phyloP scores from a whole-genome alignment of 1,140 invertebrate genomes.

The Pinna nobilis region DNA sequence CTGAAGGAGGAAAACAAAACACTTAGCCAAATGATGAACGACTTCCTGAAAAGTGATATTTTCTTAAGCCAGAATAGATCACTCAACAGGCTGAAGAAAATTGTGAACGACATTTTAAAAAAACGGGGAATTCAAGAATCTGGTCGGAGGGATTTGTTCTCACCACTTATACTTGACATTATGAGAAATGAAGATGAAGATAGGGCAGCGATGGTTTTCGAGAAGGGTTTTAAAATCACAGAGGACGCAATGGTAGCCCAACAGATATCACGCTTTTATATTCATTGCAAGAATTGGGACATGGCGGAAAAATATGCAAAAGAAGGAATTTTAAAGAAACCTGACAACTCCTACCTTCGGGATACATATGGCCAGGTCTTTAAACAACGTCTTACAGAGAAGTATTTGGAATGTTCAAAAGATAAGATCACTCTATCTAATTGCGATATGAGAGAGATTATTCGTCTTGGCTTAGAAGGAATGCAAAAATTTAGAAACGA shows the following conservation, averaged over 20 bases:
- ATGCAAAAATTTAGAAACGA: constrained; percentile 42
- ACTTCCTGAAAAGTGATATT: constrained; percentile 34
- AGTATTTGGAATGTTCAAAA: constrained; percentile 30
- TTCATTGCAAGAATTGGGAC: constrained; percentile 49
- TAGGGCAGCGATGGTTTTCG: constrained; percentile 36
- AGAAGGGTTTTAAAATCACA: constrained; percentile 41
- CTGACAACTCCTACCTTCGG: constrained; percentile 54
- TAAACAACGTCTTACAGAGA: constrained; percentile 39
- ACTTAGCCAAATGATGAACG: constrained; percentile 34
- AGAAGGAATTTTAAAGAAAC: constrained; percentile 35
- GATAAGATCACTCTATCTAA: neutral
- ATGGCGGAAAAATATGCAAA: constrained; percentile 45
- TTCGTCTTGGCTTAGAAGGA: constrained; percentile 31
- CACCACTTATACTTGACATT: constrained; percentile 43
- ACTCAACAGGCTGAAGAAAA: constrained; percentile 29
- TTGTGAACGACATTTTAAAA: constrained; percentile 46
- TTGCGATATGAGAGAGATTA: constrained; percentile 10
- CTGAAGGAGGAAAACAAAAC: constrained; percentile 14
- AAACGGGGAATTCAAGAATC: constrained; percentile 31
- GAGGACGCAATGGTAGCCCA: constrained; percentile 52
- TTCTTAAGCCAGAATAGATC: constrained; percentile 33
- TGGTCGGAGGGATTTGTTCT: constrained; percentile 41
- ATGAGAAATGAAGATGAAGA: constrained; percentile 35
- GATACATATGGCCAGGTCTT: constrained; percentile 56
- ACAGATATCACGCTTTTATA: constrained; percentile 50